phyloP scores from a whole-genome alignment of 2,888 invertebrate genomes.

The Rhaphigaster nebulosa region DNA sequence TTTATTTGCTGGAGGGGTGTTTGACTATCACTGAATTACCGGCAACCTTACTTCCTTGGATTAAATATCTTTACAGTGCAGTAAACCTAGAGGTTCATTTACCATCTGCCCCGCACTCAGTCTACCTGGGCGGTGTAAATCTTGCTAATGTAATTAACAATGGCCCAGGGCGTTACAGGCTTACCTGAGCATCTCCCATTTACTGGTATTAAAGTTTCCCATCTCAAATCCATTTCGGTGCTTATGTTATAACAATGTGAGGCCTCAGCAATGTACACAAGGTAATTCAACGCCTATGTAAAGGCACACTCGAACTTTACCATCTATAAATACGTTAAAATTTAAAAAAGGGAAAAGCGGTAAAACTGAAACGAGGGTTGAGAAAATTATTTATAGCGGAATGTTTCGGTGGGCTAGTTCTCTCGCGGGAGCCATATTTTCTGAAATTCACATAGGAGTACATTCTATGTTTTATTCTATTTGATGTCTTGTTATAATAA shows the following conservation, averaged over 20 bases:
- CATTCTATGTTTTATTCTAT: not conserved
- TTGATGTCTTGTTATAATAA: not conserved
- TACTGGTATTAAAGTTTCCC: slow-evolving; percentile 9
- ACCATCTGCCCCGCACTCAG: not conserved
- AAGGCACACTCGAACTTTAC: too few relatives aligned
- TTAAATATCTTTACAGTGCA: not conserved
- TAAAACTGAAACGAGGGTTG: not conserved
- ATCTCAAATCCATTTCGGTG: not conserved
- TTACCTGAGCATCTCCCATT: not conserved
- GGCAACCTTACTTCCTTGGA: not conserved
- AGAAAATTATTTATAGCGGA: not conserved
- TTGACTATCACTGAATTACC: not conserved
- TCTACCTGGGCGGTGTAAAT: not conserved
- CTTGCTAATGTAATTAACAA: slow-evolving; percentile 38
- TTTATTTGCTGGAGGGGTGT: not conserved
- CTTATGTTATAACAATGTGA: not conserved
- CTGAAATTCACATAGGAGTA: not conserved
- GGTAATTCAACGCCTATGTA: not conserved
- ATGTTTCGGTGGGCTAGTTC: not conserved
- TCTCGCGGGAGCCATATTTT: not conserved
- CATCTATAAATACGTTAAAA: not conserved
- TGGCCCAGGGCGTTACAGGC: not conserved
- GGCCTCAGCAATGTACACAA: not conserved
- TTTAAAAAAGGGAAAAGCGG: not conserved
- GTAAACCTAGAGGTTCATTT: slow-evolving; percentile 5